Conservation (phyloP, 2,888 invertebrate genomes). For the Drosophila leonis region DNA sequence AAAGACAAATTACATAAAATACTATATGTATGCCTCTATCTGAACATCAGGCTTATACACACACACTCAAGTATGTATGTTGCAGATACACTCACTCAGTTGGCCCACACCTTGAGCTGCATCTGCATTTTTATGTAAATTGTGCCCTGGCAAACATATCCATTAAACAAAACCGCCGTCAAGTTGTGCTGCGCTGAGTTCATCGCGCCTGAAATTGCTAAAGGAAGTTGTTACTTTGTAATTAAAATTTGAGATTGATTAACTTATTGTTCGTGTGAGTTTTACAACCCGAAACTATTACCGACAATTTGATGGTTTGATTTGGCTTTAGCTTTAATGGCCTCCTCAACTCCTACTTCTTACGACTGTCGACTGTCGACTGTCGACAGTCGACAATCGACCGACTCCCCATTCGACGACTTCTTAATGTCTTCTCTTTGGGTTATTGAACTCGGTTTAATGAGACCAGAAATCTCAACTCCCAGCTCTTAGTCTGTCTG, state of each 20-base stretch:
- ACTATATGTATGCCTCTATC: slow-evolving; percentile 50
- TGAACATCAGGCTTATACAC: slow-evolving; percentile 14
- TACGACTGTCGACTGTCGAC: background rate
- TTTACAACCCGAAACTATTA: slow-evolving; percentile 79
- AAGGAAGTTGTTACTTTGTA: slow-evolving; percentile 82
- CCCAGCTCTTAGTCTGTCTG: slow-evolving; percentile 13
- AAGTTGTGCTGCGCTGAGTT: slow-evolving; percentile 50
- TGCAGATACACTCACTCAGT: slow-evolving; percentile 34
- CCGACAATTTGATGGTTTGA: slow-evolving; percentile 80
- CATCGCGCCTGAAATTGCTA: slow-evolving; percentile 80
- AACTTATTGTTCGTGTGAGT: slow-evolving; percentile 83
- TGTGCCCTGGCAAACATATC: slow-evolving; percentile 55
- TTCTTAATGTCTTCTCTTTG: slow-evolving; percentile 39
- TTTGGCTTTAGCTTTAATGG: slow-evolving; percentile 55
- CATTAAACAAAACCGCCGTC: slow-evolving; percentile 60
- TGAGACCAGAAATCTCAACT: slow-evolving; percentile 39
- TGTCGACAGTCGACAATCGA: background rate
- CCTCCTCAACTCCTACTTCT: slow-evolving; percentile 2
- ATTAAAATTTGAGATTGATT: slow-evolving; percentile 81
- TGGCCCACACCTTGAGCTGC: slow-evolving; percentile 76
- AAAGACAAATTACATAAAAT: slow-evolving; percentile 82
- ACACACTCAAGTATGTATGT: slow-evolving; percentile 38
- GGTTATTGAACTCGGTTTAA: slow-evolving; percentile 68
- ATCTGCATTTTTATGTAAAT: slow-evolving; percentile 76
- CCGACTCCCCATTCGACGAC: slow-evolving; percentile 42